Evolutionary conservation across 2,888 invertebrate genomes (phyloP).

Genomic region (Drosophila mercatorum): DNA sequence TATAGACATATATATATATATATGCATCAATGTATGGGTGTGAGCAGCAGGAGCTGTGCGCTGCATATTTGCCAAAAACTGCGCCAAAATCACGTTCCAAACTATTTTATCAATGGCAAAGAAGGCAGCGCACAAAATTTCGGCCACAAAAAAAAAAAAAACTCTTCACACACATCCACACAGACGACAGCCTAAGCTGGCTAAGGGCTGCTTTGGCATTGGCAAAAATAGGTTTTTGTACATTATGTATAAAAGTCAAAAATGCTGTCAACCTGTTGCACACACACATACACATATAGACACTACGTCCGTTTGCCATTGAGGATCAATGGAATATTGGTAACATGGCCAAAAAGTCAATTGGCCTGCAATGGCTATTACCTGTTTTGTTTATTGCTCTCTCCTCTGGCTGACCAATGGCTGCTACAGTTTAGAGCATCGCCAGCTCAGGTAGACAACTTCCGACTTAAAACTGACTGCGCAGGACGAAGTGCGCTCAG

Average conservation of each 20-base stretch:
- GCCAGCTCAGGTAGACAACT: slow-evolving; percentile 33
- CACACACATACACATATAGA: slow-evolving; percentile 4
- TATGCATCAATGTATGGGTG: slow-evolving; percentile 6
- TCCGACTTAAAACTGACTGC: slow-evolving; percentile 59
- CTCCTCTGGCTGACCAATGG: slow-evolving; percentile 51
- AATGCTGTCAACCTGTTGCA: slow-evolving; percentile 76
- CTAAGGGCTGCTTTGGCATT: slow-evolving; percentile 32
- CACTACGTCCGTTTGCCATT: slow-evolving; percentile 58
- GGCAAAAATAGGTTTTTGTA: slow-evolving; percentile 31
- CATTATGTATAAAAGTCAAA: slow-evolving; percentile 70
- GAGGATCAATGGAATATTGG: slow-evolving; percentile 60
- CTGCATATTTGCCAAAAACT: slow-evolving; percentile 66
- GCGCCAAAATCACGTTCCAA: slow-evolving; percentile 82
- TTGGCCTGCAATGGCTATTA: slow-evolving; percentile 43
- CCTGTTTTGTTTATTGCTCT: not conserved
- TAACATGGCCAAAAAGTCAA: slow-evolving; percentile 76
- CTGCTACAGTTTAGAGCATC: slow-evolving; percentile 11
- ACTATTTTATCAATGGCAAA: slow-evolving; percentile 76
- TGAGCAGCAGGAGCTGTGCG: slow-evolving; percentile 64
- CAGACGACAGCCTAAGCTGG: not conserved
- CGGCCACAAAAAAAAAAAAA: slow-evolving; percentile 4
- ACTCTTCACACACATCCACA: slow-evolving; percentile 7
- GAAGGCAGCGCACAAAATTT: slow-evolving; percentile 34
- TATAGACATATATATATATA: slow-evolving; percentile 12
- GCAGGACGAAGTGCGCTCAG: slow-evolving; percentile 56